Conservation (phyloP, 2,797 vertebrate genomes). For the Apodemus agrarius region DNA sequence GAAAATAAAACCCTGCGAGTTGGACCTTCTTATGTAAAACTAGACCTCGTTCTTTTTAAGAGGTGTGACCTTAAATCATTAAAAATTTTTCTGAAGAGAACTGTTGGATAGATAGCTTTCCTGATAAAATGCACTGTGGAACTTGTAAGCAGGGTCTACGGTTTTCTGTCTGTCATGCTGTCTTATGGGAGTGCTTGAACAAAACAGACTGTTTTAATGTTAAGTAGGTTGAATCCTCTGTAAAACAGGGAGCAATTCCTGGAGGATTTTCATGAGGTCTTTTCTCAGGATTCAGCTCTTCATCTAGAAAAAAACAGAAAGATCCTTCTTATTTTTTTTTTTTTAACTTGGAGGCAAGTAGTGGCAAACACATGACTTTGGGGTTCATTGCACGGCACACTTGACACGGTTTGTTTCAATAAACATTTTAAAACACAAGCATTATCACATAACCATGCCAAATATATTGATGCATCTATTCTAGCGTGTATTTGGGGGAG, state of each 20-base stretch:
- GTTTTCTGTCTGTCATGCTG: conserved; percentile 26
- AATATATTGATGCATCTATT: conserved; percentile 44
- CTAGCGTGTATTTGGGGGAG: not conserved
- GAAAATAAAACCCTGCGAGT: conserved; percentile 77
- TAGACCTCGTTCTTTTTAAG: conserved; percentile 82
- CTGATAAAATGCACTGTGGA: conserved; percentile 75
- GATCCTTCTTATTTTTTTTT: not conserved
- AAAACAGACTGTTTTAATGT: conserved; percentile 74
- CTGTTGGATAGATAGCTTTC: conserved; percentile 77
- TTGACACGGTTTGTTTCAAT: not conserved
- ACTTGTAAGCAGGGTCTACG: conserved; percentile 68
- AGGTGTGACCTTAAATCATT: conserved; percentile 81
- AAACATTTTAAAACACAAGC: not conserved
- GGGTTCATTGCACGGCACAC: not conserved
- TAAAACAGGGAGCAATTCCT: conserved; percentile 47
- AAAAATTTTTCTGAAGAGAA: conserved; percentile 80
- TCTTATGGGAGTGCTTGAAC: conserved; percentile 65
- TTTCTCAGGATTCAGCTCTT: conserved; percentile 50
- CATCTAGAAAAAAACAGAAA: conserved; percentile 21
- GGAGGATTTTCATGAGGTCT: conserved; percentile 54
- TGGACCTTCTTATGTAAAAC: conserved; percentile 82
- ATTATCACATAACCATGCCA: not conserved
- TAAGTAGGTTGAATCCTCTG: conserved; percentile 64
- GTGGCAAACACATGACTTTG: not conserved
- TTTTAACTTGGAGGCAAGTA: not conserved